Percentiles rank a stretch among this genome's conserved stretches.
phyloP scores from a whole-genome alignment of 2,797 vertebrate species.

The Zenarchopterus dispar region DNA sequence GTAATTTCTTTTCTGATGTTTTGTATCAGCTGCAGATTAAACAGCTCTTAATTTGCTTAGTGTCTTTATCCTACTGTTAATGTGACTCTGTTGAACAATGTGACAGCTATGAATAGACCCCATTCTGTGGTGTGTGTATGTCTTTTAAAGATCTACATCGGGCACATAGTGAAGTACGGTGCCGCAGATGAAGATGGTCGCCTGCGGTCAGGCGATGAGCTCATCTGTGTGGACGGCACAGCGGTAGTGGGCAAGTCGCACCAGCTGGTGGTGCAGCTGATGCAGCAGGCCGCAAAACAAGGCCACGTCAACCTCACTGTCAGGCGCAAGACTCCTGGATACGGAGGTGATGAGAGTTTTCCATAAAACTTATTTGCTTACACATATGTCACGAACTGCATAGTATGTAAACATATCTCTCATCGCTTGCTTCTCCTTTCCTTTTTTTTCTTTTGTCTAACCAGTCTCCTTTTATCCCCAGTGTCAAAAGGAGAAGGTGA shows the following conservation, averaged over 20 bases:
- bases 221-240: constrained; percentile 97
- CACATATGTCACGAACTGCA: neutral
- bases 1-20: constrained; percentile 6
- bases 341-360: constrained; percentile 83
- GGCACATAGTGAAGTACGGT: constrained; percentile 97
- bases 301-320: constrained; percentile 98
- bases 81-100: neutral
- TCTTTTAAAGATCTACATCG: constrained; percentile 92
- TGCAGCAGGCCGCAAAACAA: constrained; percentile 99
- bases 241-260: constrained; percentile 98
- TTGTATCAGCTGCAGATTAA: constrained; percentile 24
- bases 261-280: constrained; percentile 98
- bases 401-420: constrained; percentile 4
- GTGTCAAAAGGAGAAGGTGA: constrained; percentile 92
- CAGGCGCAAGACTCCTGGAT: constrained; percentile 90
- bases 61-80: neutral
- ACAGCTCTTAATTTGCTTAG: constrained; percentile 17
- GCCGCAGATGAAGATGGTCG: constrained; percentile 96
- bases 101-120: neutral
- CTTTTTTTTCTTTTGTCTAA: constrained; percentile 1
- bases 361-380: constrained; percentile 5
- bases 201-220: constrained; percentile 95
- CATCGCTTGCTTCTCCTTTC: neutral
- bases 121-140: neutral
- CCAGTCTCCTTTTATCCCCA: constrained; percentile 46